These are phyloP conservation scores for Cosmorhoe ocellata DNA, from an alignment of 2,888 invertebrate species.

Conservation along the genomic window DNA sequence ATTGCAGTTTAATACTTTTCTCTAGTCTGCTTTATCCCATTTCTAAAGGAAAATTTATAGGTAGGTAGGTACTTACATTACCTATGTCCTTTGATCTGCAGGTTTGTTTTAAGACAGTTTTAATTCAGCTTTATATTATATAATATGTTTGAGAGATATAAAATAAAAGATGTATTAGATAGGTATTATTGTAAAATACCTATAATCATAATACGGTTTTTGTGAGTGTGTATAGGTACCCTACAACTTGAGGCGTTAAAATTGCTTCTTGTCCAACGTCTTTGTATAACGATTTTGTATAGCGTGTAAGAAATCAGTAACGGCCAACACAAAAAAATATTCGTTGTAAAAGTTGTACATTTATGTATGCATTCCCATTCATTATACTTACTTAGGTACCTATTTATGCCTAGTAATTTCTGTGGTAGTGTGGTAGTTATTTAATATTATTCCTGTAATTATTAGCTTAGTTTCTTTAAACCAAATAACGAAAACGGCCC, in stretches of 20 bases:
- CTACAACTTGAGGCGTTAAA: slow-evolving; percentile 32
- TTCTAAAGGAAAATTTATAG: slow-evolving; percentile 6
- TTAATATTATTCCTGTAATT: too few relatives aligned
- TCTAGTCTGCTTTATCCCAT: background rate
- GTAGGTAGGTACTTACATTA: too few relatives aligned
- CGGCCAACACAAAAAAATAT: slow-evolving; percentile 13
- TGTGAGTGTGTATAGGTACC: slow-evolving; percentile 33
- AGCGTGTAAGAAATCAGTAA: slow-evolving; percentile 40
- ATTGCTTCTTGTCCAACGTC: slow-evolving; percentile 32
- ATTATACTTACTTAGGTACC: too few relatives aligned
- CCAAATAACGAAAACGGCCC: slow-evolving; percentile 4
- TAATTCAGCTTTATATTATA: too few relatives aligned
- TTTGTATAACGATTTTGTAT: slow-evolving; percentile 17
- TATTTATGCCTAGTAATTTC: too few relatives aligned
- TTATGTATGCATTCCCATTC: background rate
- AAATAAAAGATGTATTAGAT: slow-evolving; percentile 37
- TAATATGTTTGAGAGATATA: slow-evolving; percentile 27
- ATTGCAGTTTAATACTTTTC: slow-evolving; percentile 30
- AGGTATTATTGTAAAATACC: too few relatives aligned
- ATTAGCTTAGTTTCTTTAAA: too few relatives aligned
- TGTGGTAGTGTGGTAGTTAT: too few relatives aligned
- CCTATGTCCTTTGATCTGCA: too few relatives aligned
- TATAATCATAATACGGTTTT: slow-evolving; percentile 34
- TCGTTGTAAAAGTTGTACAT: slow-evolving; percentile 5
- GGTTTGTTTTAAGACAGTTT: too few relatives aligned